Percentiles rank a stretch among this genome's conserved stretches.
Conservation (phyloP, 2,113 vertebrate species). For the Hippocampus comes region DNA sequence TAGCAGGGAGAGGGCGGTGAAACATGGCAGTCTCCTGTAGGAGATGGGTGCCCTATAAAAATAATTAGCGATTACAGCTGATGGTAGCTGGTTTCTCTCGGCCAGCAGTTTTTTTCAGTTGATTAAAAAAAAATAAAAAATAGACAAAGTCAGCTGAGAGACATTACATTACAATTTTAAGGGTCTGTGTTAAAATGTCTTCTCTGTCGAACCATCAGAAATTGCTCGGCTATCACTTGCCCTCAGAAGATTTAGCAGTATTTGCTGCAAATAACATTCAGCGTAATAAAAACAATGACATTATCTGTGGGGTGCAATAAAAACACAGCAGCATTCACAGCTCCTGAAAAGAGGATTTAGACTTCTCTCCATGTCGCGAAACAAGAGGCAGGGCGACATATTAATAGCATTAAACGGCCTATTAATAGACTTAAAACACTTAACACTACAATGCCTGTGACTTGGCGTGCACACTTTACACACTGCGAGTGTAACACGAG, state of each 20-base stretch:
- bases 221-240: neutral
- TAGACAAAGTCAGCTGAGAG: neutral
- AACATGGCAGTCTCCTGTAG: too few species aligned
- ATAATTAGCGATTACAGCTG: too few species aligned
- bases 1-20: too few species aligned
- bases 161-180: neutral
- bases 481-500: neutral
- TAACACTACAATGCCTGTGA: neutral
- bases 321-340: neutral
- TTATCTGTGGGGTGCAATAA: neutral
- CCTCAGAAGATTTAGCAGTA: neutral
- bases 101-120: neutral
- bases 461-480: neutral
- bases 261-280: neutral
- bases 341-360: neutral
- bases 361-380: neutral
- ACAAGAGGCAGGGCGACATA: neutral
- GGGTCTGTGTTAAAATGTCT: neutral
- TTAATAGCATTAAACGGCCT: neutral
- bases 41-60: too few species aligned
- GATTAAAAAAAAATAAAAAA: neutral
- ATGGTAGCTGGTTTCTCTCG: neutral
- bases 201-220: neutral
- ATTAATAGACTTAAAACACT: slow-evolving; percentile 3
- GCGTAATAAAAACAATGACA: neutral